Base-by-base conservation (phyloP, 1,140 invertebrate species). In the Callitettix versicolor region DNA sequence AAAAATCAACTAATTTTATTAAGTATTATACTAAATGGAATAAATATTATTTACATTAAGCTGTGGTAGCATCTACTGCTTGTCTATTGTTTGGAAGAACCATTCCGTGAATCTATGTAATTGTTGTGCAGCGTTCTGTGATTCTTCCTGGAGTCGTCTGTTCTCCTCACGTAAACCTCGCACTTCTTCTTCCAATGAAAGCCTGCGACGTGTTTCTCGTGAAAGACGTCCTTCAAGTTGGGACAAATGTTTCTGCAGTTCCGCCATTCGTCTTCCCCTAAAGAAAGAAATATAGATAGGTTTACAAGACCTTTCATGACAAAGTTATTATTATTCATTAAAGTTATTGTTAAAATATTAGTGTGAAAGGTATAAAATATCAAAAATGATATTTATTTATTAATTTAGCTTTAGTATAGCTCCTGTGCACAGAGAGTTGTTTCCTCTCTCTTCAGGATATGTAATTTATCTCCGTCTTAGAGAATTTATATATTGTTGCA, bases 71-170 rank as follows among this genome's bases (percentile, higher is more conserved):
- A 26, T 55, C 50, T 30, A 62, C 47, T 64, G 85, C 62, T 82
- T 77, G 67, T 91, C 87, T 59, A 91, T 88, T 24, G 87, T 91
- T 64, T 87, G 80, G 64, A 91, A 91, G 63, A 94, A 91, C 91
- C 91, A 95, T 68, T 95, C 90, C 7, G 90, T 93, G 68, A 94
- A 93, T 61, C 86, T 83, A 18, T 88, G 78, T 9, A 95, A 76
- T 65, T 95, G 91, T 62, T 89, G 85, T 9, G 89, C 87, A 20
- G 91, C 90, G 24, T 85, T 84, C 56, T 90, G 85, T 15, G 86
- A 90, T 68, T 94, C 90, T 59, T 93, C 88, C 62, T 91, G 86
- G 11, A 94, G 71, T 34, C 89, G 79, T 7, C 82, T 77, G 70
- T 95, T 95, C 65, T 94, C 88, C 42, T 88, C 82, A 33, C 85